These are phyloP conservation scores for Drosophila repletoides DNA, from an alignment of 1,140 invertebrate species.

Conservation along the genomic window DNA sequence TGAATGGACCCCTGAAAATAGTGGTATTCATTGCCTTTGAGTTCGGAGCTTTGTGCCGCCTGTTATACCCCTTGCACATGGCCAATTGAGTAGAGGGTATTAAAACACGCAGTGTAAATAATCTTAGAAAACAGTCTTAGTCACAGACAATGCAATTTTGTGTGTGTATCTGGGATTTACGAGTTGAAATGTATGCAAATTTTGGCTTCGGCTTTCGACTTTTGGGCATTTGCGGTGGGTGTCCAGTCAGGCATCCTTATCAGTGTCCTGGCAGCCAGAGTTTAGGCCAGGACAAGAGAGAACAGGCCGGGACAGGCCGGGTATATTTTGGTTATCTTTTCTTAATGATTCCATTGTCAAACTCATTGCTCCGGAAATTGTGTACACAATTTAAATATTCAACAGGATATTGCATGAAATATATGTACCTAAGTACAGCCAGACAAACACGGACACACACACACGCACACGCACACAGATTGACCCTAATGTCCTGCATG, in stretches of 20 bases:
- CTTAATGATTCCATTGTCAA: constrained; percentile 78
- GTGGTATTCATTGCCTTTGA: too few species aligned
- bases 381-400: constrained; percentile 79
- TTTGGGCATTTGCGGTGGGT: constrained; percentile 12
- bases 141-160: constrained; percentile 12
- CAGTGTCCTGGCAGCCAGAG: constrained; percentile 39
- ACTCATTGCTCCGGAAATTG: constrained; percentile 74
- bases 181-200: constrained; percentile 27
- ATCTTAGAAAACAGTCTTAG: constrained; percentile 10
- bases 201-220: constrained; percentile 16
- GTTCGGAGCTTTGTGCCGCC: too few species aligned
- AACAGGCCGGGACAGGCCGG: too few species aligned
- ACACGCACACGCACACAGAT: neutral
- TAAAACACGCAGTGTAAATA: too few species aligned
- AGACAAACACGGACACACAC: constrained; percentile 16
- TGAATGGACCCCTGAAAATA: too few species aligned
- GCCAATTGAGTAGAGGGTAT: too few species aligned
- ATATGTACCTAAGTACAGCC: constrained; percentile 59
- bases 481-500: constrained; percentile 9
- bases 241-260: constrained; percentile 62
- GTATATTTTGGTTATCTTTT: constrained; percentile 60
- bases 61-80: too few species aligned
- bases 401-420: constrained; percentile 78
- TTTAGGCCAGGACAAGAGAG: too few species aligned
- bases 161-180: constrained; percentile 23